Base-by-base conservation (phyloP, 1,140 invertebrate genomes). In the Drosophila kikkawai region DNA sequence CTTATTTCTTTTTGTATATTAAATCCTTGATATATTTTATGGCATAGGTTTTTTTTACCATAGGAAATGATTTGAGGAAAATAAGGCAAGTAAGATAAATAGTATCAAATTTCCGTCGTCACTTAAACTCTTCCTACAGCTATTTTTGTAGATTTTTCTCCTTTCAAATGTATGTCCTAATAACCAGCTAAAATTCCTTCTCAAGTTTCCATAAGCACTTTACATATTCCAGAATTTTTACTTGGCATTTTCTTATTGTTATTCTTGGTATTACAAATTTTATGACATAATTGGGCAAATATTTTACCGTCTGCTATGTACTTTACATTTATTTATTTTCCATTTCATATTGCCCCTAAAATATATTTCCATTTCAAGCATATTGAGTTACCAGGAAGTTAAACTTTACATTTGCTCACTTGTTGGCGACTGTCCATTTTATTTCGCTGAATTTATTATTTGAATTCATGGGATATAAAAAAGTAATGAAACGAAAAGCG, bases 301-400 rank as follows among this genome's bases (percentile, higher is more conserved):
- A 44, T n/a, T 53, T 60, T 26, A 42, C 61, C 29, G 15, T 13
- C 12, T 37, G 17, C 11, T 29, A 19, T 36, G 29, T 29, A 17
- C n/a, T 36, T 65, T 63, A 44, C 19, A 44, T 44, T 63, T 36
- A 26, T 65, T 63, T 44, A 13, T 32, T 13, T 63, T 36, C 39
- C 57, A 63, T 63, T 66, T 2, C 15, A 4, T 32, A 26, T 65
- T 63, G 36, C n/a, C 57, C 29, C 34, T 26, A 4, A 44, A 26
- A 63, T 36, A 26, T 26, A 44, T 39, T 63, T 45, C 7, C 8
- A 17, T 44, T 47, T 37, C 58, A 45, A 12, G 22, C 22, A 61
- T 64, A 67, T 67, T 47, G 34, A 67, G 34, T 67, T 67, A 29
- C 64, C 34, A 37, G 41, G 59, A 67, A 67, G 64, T 64, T 63